Base-by-base conservation (phyloP, 2,888 invertebrate genomes). In the Dryobota labecula region DNA sequence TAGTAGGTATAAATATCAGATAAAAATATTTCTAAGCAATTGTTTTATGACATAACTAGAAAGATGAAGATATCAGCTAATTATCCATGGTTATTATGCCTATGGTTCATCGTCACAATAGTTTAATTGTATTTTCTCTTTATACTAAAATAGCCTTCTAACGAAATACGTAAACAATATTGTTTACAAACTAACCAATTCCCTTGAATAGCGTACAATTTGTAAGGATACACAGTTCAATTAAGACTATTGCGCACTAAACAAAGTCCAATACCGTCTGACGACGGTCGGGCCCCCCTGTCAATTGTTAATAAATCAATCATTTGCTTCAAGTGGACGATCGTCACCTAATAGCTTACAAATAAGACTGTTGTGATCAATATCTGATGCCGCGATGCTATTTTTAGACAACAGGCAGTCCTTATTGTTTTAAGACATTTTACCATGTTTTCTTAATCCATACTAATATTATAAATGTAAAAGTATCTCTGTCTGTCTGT, bases 181-280 rank as follows among this genome's bases (percentile, higher is more conserved):
- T 54, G 30, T 71, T 72, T 36, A 49, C n/a, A 6, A 33, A 45
- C 2, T 2, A 9, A 47, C n/a, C 49, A 49, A 54, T 71, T 64
- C 45, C 33, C 45, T 45, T 41, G 27, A 58, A 54, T 45, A 45
- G 38, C 38, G 15, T n/a, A 45, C 51, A 62, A 75, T 76, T 62
- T 41, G 33, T 51, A 15, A 51, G 27, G 18, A 51, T 38, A 68
- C 18, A 72, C 78, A 73, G 45, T 78, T 78, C 61, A 66, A 77
- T 76, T 41, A 57, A 56, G 33, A 15, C 13, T 33, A 60, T 24
- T 61, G 61, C 65, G 78, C 56, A 41, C 24, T 30, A 27, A 53
- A 49, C 30, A 64, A 61, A 77, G 69, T 43, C 47, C 54, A 67
- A 74, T 38, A 15, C 9, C 24, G 11, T 43, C 24, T 64, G 72